Conservation (phyloP, 2,113 vertebrate species). For the Stegostoma tigrinum region DNA sequence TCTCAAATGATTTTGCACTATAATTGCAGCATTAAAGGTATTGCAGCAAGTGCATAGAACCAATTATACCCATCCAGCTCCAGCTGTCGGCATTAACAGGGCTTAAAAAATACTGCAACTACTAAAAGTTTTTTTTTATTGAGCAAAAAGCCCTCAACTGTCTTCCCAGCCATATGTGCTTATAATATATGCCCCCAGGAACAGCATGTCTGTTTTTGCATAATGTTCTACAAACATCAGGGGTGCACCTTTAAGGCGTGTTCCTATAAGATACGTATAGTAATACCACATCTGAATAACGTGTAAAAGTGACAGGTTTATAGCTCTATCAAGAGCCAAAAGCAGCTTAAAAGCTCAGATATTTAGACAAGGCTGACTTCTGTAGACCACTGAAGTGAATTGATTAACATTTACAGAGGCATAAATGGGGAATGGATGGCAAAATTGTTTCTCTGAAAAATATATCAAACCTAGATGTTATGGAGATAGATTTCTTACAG, state of each 20-base stretch:
- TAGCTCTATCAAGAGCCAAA: background rate
- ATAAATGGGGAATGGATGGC: background rate
- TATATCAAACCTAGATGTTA: background rate
- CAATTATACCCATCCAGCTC: slow-evolving; percentile 20
- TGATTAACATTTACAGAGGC: background rate
- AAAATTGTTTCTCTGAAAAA: background rate
- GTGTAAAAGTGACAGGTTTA: slow-evolving; percentile 1
- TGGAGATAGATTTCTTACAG: background rate
- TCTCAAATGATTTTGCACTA: slow-evolving; percentile 12
- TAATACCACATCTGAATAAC: background rate
- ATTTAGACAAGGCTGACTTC: background rate
- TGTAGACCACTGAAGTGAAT: background rate
- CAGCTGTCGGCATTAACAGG: slow-evolving; percentile 14
- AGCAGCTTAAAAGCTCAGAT: slow-evolving; percentile 17
- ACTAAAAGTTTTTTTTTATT: slow-evolving; percentile 29
- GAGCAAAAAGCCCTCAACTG: slow-evolving; percentile 8
- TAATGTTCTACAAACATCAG: slow-evolving; percentile 30
- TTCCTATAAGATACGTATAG: background rate
- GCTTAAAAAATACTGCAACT: slow-evolving; percentile 26
- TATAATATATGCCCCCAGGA: background rate
- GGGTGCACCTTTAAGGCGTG: background rate
- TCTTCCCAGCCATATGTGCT: slow-evolving; percentile 23
- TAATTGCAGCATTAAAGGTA: slow-evolving; percentile 27
- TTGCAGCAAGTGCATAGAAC: background rate
- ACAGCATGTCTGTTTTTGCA: background rate